phyloP scores from a whole-genome alignment of 2,797 vertebrate species.

The Lagocephalus sceleratus region DNA sequence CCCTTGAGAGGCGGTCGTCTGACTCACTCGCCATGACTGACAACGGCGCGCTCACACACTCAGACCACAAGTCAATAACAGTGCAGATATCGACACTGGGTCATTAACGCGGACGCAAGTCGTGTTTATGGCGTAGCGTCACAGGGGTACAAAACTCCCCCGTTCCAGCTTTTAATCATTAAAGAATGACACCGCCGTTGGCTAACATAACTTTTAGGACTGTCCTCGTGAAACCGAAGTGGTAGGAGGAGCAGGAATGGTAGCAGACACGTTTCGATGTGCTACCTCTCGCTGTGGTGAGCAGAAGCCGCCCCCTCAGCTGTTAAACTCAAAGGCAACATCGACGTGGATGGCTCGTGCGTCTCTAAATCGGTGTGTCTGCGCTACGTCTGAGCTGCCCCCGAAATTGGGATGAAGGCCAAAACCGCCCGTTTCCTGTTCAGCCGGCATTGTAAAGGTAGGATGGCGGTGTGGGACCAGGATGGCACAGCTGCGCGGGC shows the following conservation, averaged over 20 bases:
- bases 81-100: constrained; percentile 7
- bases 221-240: constrained; percentile 43
- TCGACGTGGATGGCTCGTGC: constrained; percentile 21
- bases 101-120: background rate
- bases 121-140: constrained; percentile 11
- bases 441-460: constrained; percentile 75
- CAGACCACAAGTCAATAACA: too few species aligned
- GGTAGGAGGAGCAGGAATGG: constrained; percentile 17
- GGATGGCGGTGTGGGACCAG: constrained; percentile 11
- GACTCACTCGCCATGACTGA: too few species aligned
- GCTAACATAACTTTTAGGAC: constrained; percentile 32
- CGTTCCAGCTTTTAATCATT: constrained; percentile 20
- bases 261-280: constrained; percentile 64
- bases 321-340: constrained; percentile 64
- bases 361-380: constrained; percentile 9
- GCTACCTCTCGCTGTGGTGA: constrained; percentile 74
- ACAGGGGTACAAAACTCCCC: constrained; percentile 15
- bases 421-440: constrained; percentile 69
- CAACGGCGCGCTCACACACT: too few species aligned
- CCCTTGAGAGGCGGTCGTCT: too few species aligned
- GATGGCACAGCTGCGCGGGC: background rate
- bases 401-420: constrained; percentile 59
- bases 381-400: constrained; percentile 5
- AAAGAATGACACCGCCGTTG: constrained; percentile 25
- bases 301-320: constrained; percentile 77